A percentile compares a stretch with the other conserved stretches of the same genome.
Evolutionary conservation across 2,888 invertebrate genomes (phyloP).

Genomic region (Diogma glabrata): DNA sequence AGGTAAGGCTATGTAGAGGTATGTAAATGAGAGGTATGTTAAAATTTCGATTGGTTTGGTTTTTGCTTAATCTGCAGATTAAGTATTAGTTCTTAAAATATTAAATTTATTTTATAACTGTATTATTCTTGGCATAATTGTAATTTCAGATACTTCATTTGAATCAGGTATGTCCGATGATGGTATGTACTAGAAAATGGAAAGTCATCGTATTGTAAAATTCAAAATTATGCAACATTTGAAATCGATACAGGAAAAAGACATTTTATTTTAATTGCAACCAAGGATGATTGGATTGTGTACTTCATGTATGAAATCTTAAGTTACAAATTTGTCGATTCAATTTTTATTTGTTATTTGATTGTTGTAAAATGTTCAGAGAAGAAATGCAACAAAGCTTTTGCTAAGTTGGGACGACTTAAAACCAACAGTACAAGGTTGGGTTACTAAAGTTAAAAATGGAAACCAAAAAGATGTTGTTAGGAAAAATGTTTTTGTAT

Average conservation of each 20-base stretch:
- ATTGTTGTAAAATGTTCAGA: slow-evolving; percentile 61
- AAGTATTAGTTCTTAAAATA: no score
- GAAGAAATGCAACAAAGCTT: slow-evolving; percentile 82
- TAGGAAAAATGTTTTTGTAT: slow-evolving; percentile 93
- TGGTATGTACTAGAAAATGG: slow-evolving; percentile 93
- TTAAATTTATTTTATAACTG: no score
- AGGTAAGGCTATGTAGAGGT: no score
- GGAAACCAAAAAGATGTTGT: slow-evolving; percentile 93
- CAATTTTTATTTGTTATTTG: slow-evolving; percentile 33
- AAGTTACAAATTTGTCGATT: neutral
- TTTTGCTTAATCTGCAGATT: no score
- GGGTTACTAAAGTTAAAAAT: slow-evolving; percentile 93
- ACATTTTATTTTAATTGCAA: slow-evolving; percentile 85
- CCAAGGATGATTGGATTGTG: slow-evolving; percentile 94
- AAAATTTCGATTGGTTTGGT: neutral
- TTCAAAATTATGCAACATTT: slow-evolving; percentile 83
- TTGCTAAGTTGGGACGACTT: slow-evolving; percentile 82
- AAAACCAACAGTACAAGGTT: slow-evolving; percentile 89
- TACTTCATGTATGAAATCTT: slow-evolving; percentile 41
- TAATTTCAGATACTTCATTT: slow-evolving; percentile 71
- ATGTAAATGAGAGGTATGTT: slow-evolving; percentile 66
- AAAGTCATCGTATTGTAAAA: slow-evolving; percentile 87
- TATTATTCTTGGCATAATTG: slow-evolving; percentile 27
- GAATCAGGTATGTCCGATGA: slow-evolving; percentile 93
- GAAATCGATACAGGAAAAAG: slow-evolving; percentile 86